These are phyloP conservation scores for Pygoscelis antarcticus DNA, from an alignment of 2,113 vertebrate genomes.

Conservation along the genomic window DNA sequence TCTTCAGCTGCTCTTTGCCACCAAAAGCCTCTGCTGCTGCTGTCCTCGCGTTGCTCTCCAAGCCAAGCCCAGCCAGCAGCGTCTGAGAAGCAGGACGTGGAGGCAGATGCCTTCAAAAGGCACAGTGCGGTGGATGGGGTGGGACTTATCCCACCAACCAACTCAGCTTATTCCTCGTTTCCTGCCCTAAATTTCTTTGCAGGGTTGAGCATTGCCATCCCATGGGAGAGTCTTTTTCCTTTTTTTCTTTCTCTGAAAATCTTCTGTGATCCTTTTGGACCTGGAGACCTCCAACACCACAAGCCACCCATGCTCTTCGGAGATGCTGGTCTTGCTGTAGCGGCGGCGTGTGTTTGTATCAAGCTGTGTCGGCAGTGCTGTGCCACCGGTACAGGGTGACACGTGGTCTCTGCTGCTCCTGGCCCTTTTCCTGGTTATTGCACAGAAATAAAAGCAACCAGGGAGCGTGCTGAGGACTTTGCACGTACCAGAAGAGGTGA, in stretches of 20 bases:
- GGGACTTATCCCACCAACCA: not conserved
- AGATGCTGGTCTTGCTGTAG: not conserved
- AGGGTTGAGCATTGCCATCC: not conserved
- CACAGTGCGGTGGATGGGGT: not conserved
- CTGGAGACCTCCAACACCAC: not conserved
- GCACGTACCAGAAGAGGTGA: not conserved
- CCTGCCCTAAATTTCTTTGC: not conserved
- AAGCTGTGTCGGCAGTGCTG: not conserved
- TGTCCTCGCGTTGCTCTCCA: not conserved
- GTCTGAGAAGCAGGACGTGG: not conserved
- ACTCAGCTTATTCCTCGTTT: not conserved
- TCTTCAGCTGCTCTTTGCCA: not conserved
- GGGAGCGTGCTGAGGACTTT: not conserved
- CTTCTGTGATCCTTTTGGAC: not conserved
- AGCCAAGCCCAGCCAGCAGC: not conserved
- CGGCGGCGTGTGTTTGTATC: accelerated
- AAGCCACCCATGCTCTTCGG: not conserved
- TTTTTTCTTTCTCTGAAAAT: not conserved
- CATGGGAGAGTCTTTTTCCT: not conserved
- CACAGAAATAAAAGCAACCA: not conserved
- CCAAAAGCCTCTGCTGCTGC: not conserved
- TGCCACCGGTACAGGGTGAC: not conserved
- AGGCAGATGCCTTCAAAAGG: not conserved
- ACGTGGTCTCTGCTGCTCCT: not conserved
- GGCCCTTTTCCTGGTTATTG: not conserved